phyloP scores from a whole-genome alignment of 2,888 invertebrate species.

The Oxyteleia sp. region DNA sequence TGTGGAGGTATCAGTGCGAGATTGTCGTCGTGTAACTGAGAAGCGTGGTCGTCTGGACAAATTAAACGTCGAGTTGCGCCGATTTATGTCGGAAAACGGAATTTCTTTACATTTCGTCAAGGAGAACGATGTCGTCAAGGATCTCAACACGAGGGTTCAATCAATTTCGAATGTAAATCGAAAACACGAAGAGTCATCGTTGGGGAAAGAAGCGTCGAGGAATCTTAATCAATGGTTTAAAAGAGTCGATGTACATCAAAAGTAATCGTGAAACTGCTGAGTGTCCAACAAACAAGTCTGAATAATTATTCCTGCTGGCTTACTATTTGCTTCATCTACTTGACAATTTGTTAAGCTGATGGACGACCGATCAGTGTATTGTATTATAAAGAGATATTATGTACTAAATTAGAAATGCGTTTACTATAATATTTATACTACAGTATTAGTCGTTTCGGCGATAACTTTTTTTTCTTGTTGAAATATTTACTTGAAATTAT shows the following conservation, averaged over 20 bases:
- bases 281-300: conserved; percentile 77
- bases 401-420: conserved; percentile 84
- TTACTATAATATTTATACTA: conserved; percentile 74
- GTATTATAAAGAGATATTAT: conserved; percentile 29
- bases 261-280: conserved; percentile 77
- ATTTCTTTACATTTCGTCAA: conserved; percentile 71
- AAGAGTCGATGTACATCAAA: conserved; percentile 73
- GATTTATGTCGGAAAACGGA: conserved; percentile 74
- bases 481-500: no score
- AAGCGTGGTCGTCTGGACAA: conserved; percentile 67
- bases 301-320: conserved; percentile 69
- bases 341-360: conserved; percentile 65
- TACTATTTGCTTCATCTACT: conserved; percentile 74
- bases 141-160: conserved; percentile 77
- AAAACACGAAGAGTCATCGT: conserved; percentile 71
- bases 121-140: conserved; percentile 68
- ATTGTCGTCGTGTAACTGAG: conserved; percentile 62
- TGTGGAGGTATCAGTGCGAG: conserved; percentile 57
- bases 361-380: conserved; percentile 25
- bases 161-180: conserved; percentile 83
- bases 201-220: conserved; percentile 67
- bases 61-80: conserved; percentile 74
- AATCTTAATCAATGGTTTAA: conserved; percentile 78
- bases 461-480: no score
- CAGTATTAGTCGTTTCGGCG: no score